These are phyloP conservation scores for Polydesmus complanatus DNA, from an alignment of 2,888 invertebrate genomes.

Conservation along the genomic window DNA sequence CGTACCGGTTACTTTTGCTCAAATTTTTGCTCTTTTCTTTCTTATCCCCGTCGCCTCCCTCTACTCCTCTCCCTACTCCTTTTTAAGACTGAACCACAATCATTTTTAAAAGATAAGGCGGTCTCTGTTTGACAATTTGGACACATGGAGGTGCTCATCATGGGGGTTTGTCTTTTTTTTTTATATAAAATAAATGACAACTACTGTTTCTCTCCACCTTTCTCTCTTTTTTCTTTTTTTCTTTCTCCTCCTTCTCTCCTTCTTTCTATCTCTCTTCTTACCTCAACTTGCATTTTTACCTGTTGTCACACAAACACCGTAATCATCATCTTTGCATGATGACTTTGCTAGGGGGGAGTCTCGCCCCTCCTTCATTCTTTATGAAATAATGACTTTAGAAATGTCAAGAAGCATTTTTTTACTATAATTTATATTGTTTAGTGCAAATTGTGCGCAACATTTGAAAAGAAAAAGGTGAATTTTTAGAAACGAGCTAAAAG, in stretches of 20 bases:
- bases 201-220: not conserved
- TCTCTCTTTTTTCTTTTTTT: not conserved
- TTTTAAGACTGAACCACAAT: too few relatives aligned
- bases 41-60: too few relatives aligned
- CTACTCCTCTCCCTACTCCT: too few relatives aligned
- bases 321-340: not conserved
- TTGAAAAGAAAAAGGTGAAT: too few relatives aligned
- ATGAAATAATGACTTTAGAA: not conserved
- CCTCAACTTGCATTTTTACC: not conserved
- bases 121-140: not conserved
- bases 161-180: not conserved
- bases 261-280: not conserved
- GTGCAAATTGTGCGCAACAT: too few relatives aligned
- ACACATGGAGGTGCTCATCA: not conserved
- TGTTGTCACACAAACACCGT: not conserved
- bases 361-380: not conserved
- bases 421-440: not conserved
- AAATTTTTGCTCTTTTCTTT: not conserved
- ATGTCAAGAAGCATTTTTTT: not conserved
- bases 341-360: too few relatives aligned
- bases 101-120: not conserved
- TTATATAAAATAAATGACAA: not conserved
- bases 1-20: not conserved
- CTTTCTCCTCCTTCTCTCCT: not conserved
- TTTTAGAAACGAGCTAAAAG: too few relatives aligned